Conservation (phyloP, 64 coral and sea anemone genomes). For the Actinia equina region DNA sequence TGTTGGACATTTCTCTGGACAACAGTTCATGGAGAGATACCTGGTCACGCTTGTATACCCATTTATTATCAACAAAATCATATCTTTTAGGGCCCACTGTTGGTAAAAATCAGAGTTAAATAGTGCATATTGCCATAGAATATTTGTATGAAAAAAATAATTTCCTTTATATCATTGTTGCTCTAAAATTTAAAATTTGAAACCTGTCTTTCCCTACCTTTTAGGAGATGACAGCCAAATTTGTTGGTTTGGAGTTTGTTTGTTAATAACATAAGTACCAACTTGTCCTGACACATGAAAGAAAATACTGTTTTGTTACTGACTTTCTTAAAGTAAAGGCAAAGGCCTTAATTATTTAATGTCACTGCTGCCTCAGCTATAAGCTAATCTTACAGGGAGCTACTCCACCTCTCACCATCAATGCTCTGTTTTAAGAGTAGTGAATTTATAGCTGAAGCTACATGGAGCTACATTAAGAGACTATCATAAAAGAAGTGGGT, state of each 20-base stretch:
- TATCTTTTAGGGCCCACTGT: conserved; percentile 91
- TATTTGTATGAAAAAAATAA: too few species aligned
- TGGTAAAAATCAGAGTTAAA: not conserved
- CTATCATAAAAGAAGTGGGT: too few species aligned
- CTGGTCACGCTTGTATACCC: conserved; percentile 76
- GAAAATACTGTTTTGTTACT: not conserved
- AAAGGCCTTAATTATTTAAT: too few species aligned
- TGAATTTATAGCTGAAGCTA: too few species aligned
- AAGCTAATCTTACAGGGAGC: too few species aligned
- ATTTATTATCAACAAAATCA: conserved; percentile 56
- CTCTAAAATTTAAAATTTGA: not conserved
- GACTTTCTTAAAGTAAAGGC: not conserved
- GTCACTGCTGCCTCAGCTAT: too few species aligned
- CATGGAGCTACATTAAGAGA: too few species aligned
- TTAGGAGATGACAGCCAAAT: conserved; percentile 97
- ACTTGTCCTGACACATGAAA: not conserved
- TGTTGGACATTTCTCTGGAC: conserved; percentile 68
- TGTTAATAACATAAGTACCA: conserved; percentile 99
- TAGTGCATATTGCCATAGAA: too few species aligned
- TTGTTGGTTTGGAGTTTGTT: conserved; percentile 95
- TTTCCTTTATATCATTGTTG: not conserved
- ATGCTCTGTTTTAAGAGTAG: too few species aligned
- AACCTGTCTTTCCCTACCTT: conserved; percentile 41
- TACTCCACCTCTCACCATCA: too few species aligned
- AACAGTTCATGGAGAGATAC: conserved; percentile 63